Evolutionary conservation across 2,797 vertebrate species (phyloP).

Genomic region (Decapterus maruadsi): DNA sequence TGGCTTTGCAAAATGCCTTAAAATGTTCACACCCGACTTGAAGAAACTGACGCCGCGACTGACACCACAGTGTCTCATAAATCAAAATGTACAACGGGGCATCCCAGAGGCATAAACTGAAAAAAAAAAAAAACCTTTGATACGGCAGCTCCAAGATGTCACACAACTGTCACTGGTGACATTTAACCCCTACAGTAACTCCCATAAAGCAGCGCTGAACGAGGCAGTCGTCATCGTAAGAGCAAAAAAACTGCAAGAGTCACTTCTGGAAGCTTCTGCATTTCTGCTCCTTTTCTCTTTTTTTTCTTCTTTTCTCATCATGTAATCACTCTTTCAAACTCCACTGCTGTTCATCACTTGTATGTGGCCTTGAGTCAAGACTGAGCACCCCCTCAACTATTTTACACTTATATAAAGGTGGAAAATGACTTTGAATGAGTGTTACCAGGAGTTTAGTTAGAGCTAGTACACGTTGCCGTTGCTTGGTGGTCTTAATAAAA

Average conservation of each 20-base stretch:
- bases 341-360: too few species aligned
- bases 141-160: constrained; percentile 2
- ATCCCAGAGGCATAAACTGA: constrained; percentile 1
- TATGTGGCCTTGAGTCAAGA: too few species aligned
- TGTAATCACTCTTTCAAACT: neutral
- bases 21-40: too few species aligned
- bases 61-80: constrained; percentile 3
- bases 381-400: neutral
- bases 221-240: too few species aligned
- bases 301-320: neutral
- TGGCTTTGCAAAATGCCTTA: too few species aligned
- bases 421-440: too few species aligned
- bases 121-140: neutral
- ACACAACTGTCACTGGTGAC: neutral
- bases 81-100: neutral
- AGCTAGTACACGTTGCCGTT: neutral
- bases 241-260: too few species aligned
- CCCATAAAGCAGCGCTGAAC: constrained; percentile 26
- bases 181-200: too few species aligned
- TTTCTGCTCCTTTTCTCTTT: neutral
- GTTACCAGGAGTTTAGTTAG: neutral
- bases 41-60: too few species aligned
- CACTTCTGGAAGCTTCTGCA: constrained; percentile 18
- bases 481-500: neutral
- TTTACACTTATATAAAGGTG: too few species aligned